Base-by-base conservation (phyloP, 1,140 invertebrate species). In the Eurosta solidaginis region DNA sequence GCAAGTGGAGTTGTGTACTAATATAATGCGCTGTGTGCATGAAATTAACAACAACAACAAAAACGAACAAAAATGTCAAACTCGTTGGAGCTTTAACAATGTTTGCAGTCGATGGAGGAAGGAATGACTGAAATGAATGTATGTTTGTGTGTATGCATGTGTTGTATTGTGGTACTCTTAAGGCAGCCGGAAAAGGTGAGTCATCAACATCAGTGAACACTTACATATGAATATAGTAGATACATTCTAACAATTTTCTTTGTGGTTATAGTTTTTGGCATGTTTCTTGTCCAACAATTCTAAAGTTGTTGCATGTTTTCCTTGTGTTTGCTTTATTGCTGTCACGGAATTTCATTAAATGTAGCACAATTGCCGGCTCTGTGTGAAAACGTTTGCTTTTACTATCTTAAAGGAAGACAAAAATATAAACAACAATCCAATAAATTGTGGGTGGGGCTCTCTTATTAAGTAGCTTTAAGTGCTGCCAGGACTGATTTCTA, bases 101-200 rank as follows among this genome's bases (percentile, higher is more conserved):
- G 40, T 40, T 40, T 68, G 27, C 59, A 42, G 20, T 29, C 7
- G n/a, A 40, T 20, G 27, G 59, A 20, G 33, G n/a, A n/a, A n/a
- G n/a, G n/a, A n/a, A n/a, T n/a, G n/a, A n/a, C n/a, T n/a, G n/a
- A n/a, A n/a, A n/a, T n/a, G n/a, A n/a, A n/a, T n/a, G n/a, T n/a
- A n/a, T n/a, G n/a, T 2, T 1, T 7, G 2, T 20, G 22, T 49
- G 22, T 1, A 49, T 0, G 22, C n/a, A n/a, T 2, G 7, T 7
- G 1, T 4, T 50, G 52, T 63, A 33, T 3, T 0, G 29, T 17
- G 14, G 5, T 63, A 63, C 40, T 40, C 7, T 20, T 7, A 22
- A 33, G 59, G 20, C 59, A 68, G 33, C n/a, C 33, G 59, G 59
- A 68, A 68, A n/a, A 68, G 59, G 59, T 68, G 59, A 68, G 33